Evolutionary conservation across 2,113 vertebrate genomes (phyloP).

Genomic region (Hypocryptadius cinnamomeus): DNA sequence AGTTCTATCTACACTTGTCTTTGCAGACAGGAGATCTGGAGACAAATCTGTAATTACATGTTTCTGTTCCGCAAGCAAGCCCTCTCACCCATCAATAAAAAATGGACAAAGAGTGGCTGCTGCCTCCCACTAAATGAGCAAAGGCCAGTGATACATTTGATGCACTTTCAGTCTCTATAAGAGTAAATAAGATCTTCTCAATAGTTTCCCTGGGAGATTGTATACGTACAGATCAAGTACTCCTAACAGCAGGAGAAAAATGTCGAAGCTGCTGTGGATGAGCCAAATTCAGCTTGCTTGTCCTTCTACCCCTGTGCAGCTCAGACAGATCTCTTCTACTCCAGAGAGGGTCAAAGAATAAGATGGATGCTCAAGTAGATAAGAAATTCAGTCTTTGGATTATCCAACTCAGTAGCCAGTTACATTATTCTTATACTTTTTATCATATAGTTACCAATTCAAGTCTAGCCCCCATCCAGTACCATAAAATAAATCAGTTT

Average conservation of each 20-base stretch:
- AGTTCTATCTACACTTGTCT: background rate
- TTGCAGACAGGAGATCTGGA: background rate
- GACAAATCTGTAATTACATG: background rate
- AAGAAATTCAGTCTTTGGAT: background rate
- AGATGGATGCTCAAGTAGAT: background rate
- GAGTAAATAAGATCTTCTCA: background rate
- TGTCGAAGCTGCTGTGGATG: background rate
- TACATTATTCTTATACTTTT: background rate
- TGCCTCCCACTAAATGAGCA: background rate
- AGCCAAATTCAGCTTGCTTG: background rate
- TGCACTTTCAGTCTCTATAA: background rate
- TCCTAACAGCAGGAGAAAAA: background rate
- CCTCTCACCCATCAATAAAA: background rate
- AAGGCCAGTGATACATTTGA: background rate
- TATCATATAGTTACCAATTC: background rate
- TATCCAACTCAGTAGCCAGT: background rate
- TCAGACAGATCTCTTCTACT: background rate
- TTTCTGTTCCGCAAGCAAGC: background rate
- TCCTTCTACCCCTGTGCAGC: background rate
- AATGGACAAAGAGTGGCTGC: background rate
- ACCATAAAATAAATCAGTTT: background rate
- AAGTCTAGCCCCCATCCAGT: background rate
- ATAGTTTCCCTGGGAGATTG: background rate
- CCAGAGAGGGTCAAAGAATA: background rate
- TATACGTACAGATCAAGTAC: background rate